A percentile compares a stretch with the other conserved stretches of the same genome.
Conservation (phyloP, 53 echinoderm and acorn worm species). For the Antedon mediterranea region DNA sequence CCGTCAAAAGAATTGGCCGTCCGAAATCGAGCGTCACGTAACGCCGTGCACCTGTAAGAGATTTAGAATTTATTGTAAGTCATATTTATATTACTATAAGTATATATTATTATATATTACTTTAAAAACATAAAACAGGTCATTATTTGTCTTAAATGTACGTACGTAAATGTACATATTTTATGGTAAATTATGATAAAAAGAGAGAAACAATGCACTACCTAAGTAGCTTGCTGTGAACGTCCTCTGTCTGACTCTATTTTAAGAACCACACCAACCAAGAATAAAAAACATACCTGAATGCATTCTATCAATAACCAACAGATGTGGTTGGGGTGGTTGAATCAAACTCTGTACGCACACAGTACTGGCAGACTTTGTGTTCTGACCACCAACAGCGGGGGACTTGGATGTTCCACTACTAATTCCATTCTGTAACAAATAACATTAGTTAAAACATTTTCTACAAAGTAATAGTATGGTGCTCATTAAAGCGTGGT, state of each 20-base stretch:
- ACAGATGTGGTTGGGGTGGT: slow-evolving; percentile 67
- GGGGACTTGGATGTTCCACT: background rate
- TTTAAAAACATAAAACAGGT: too few relatives aligned
- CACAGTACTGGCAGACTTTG: background rate
- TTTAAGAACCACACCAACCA: background rate
- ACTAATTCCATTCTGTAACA: background rate
- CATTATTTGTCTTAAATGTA: too few relatives aligned
- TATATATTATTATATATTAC: too few relatives aligned
- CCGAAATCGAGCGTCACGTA: slow-evolving; percentile 96
- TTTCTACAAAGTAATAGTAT: too few relatives aligned
- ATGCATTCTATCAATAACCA: slow-evolving; percentile 95
- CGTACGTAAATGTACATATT: too few relatives aligned
- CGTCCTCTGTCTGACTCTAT: background rate
- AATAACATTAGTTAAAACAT: background rate
- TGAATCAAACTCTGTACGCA: slow-evolving; percentile 58
- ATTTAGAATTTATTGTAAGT: too few relatives aligned
- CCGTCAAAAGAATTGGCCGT: slow-evolving; percentile 68
- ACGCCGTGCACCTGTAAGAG: slow-evolving; percentile 54
- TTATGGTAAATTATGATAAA: too few relatives aligned
- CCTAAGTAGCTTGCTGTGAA: too few relatives aligned
- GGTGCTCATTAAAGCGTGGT: too few relatives aligned
- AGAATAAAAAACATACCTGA: slow-evolving; percentile 53
- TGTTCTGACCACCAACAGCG: background rate
- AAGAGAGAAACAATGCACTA: too few relatives aligned
- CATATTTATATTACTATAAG: too few relatives aligned